Base-by-base conservation (phyloP, 2,888 invertebrate genomes). In the Orthonevra nobilis region DNA sequence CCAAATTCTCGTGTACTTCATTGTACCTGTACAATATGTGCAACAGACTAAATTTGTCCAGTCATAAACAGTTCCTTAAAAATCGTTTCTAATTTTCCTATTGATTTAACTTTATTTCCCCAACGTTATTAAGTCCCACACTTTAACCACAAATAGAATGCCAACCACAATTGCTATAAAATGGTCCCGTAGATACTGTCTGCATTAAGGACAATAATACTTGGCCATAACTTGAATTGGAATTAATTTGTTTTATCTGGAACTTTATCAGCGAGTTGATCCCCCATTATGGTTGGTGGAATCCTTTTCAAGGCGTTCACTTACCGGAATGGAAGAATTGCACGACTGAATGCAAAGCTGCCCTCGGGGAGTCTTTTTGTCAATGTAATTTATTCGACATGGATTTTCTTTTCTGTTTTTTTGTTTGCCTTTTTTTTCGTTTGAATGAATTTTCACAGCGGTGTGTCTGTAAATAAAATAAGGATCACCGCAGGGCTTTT, bases 211-310 rank as follows among this genome's bases (percentile, higher is more conserved):
- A 23, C 17, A 46, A 14, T 52, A 52, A 34, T 9, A 15, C 5
- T 23, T 20, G 23, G 10, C 10, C 19, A 48, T 38, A 61, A 61
- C 48, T 61, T 46, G 36, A 46, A 61, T 61, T 63, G 63, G 50
- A 63, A 63, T 63, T 63, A 50, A 63, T 63, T 50, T 38, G 20
- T 40, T 63, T 63, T 50, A 63, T 63, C 63, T 40, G 14, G 30
- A 38, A 34, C 48, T 34, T 32, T 34, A 50, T 50, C 52, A 15
- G 23, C 34, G 52, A 36, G 52, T 14, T 42, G 23, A 38, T 38
- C 38, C 38, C 15, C n/a, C n/a, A n/a, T n/a, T 7, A 3, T 17
- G n/a, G n/a, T 38, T 17, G 38, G 9, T 38, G 38, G 38, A 38
- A 38, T 38, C 38, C 15, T 38, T 38, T 38, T n/a, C 38, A 38